Percentiles rank a stretch among this genome's conserved stretches.
Conservation (phyloP, 2,113 vertebrate genomes). For the Clarias gariepinus region DNA sequence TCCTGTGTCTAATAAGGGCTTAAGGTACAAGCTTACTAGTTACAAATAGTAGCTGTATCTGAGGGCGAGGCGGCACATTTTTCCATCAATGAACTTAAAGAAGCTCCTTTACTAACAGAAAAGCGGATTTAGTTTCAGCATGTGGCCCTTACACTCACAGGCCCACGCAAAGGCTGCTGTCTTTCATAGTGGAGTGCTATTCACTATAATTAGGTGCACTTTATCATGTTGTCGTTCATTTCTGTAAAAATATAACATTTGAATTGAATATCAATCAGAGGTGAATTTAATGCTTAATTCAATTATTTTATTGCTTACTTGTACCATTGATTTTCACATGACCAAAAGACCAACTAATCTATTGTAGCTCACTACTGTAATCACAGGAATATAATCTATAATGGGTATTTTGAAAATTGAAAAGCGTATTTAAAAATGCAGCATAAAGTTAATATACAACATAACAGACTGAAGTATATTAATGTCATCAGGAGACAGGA, state of each 20-base stretch:
- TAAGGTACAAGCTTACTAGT: background rate
- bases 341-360: background rate
- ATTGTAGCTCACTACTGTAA: background rate
- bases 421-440: background rate
- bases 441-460: background rate
- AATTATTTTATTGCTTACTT: background rate
- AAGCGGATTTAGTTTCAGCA: background rate
- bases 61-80: background rate
- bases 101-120: background rate
- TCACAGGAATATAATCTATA: background rate
- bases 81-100: background rate
- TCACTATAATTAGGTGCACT: conserved; percentile 1
- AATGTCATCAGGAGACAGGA: background rate
- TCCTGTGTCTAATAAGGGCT: no score
- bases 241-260: conserved; percentile 25
- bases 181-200: background rate
- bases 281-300: conserved; percentile 22
- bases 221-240: conserved; percentile 17
- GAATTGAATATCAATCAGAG: conserved; percentile 1
- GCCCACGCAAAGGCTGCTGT: conserved; percentile 21
- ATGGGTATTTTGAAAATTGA: background rate
- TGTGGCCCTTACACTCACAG: conserved; percentile 40
- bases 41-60: background rate
- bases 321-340: background rate
- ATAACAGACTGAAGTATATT: background rate